A percentile compares a stretch with the other conserved stretches of the same genome.
phyloP scores from a whole-genome alignment of 2,113 vertebrate genomes.

The Saguinus midas region DNA sequence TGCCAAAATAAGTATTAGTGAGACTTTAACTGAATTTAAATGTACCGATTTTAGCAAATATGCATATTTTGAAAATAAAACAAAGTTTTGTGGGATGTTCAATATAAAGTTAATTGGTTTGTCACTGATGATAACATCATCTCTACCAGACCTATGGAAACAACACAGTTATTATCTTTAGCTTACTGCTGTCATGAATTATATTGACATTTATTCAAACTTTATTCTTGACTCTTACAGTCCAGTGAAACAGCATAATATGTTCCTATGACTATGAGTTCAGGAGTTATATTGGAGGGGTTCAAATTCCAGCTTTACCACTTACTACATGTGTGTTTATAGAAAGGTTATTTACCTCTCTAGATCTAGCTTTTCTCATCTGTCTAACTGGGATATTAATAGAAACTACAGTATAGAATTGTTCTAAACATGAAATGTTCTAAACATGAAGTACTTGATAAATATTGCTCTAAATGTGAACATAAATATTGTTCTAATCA shows the following conservation, averaged over 20 bases:
- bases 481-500: too few relatives aligned
- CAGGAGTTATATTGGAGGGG: neutral
- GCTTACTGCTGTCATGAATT: constrained; percentile 6
- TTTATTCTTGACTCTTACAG: neutral
- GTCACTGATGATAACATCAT: neutral
- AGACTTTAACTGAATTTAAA: neutral
- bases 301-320: neutral
- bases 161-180: neutral
- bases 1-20: neutral
- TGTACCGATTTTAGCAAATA: neutral
- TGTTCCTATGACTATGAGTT: neutral
- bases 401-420: neutral
- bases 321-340: neutral
- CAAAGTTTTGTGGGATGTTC: neutral
- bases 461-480: neutral
- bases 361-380: neutral
- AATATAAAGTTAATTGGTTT: neutral
- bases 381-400: neutral
- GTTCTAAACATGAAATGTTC: neutral
- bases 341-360: neutral
- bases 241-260: neutral
- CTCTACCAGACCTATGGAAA: neutral
- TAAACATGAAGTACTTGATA: neutral
- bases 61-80: neutral
- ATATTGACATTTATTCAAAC: neutral